Percentiles rank a stretch among this genome's conserved stretches.
phyloP scores from a whole-genome alignment of 1,140 invertebrate genomes.

The Heliconius eleuchia region DNA sequence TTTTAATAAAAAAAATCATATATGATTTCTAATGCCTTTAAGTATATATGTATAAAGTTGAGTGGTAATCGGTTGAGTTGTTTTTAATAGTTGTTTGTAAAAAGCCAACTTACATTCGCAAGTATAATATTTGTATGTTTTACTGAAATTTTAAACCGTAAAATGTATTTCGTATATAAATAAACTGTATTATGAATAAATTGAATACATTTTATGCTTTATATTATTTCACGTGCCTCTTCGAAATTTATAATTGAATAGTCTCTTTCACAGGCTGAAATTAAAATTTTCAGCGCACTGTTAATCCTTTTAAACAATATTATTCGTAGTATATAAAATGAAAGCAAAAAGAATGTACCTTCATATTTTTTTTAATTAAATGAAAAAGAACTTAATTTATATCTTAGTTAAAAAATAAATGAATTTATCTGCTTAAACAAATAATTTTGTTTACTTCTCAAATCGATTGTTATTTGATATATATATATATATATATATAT shows the following conservation, averaged over 20 bases:
- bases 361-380: background rate
- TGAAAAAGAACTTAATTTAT: background rate
- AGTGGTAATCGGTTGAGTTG: no score
- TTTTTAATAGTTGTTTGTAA: no score
- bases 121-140: background rate
- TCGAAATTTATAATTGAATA: constrained; percentile 11
- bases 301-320: constrained; percentile 11
- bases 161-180: background rate
- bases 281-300: background rate
- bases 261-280: constrained; percentile 5
- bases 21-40: no score
- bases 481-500: no score
- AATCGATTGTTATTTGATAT: no score
- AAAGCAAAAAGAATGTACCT: background rate
- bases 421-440: no score
- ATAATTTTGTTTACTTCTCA: no score
- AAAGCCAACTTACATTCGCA: no score
- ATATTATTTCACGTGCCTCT: constrained; percentile 3
- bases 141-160: background rate
- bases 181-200: background rate
- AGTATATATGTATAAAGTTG: no score
- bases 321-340: background rate
- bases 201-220: constrained; percentile 3
- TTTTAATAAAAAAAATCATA: no score
- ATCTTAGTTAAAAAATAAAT: background rate